Evolutionary conservation across 2,888 invertebrate species (phyloP).

Genomic region (Platynereis dumerilii): DNA sequence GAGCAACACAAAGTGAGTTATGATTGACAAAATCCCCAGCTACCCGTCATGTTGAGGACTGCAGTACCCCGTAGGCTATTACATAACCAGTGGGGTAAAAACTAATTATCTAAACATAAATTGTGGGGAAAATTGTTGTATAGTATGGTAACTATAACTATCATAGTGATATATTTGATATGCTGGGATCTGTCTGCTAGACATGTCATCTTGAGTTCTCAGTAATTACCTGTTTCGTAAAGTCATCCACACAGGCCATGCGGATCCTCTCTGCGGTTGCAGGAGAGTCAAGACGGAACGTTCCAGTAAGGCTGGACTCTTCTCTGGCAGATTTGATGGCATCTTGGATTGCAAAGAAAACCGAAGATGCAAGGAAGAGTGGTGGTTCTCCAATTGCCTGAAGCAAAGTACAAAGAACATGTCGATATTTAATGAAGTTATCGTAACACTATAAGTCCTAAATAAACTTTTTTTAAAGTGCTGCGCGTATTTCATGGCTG

Average conservation of each 20-base stretch:
- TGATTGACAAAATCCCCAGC: too few species aligned
- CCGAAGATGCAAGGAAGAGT: constrained; percentile 84
- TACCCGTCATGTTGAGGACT: not conserved
- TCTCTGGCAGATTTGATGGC: constrained; percentile 81
- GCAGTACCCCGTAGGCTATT: too few species aligned
- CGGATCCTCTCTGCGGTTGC: constrained; percentile 88
- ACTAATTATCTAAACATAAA: not conserved
- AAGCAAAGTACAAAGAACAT: constrained; percentile 42
- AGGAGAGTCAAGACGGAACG: constrained; percentile 77
- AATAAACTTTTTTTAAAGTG: not conserved
- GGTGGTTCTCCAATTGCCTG: constrained; percentile 97
- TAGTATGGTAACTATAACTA: too few species aligned
- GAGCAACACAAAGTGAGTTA: too few species aligned
- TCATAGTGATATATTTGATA: not conserved
- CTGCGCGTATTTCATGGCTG: not conserved
- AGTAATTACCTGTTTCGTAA: constrained; percentile 74
- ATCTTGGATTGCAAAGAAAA: constrained; percentile 84
- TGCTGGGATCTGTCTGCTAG: not conserved
- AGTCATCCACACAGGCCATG: constrained; percentile 85
- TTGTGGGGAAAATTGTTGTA: too few species aligned
- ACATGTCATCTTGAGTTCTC: not conserved
- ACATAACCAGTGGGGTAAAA: too few species aligned
- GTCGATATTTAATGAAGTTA: not conserved
- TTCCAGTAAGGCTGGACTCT: constrained; percentile 74
- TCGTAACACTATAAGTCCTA: not conserved